Base-by-base conservation (phyloP, 2,888 invertebrate genomes). In the Luperina nickerlii region DNA sequence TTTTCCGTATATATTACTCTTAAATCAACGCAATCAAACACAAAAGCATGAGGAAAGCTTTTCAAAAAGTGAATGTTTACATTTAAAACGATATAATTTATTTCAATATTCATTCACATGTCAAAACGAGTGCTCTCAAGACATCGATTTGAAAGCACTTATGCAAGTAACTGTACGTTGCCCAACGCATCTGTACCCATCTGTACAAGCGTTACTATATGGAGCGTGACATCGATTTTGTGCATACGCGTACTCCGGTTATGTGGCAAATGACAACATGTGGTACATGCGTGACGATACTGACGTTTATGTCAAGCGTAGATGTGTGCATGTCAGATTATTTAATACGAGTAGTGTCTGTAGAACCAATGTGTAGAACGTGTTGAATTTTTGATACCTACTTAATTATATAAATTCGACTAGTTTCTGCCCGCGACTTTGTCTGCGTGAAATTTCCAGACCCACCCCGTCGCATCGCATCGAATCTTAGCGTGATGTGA, bases 221-320 rank as follows among this genome's bases (percentile, higher is more conserved):
- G 88, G 95, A 95, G 94, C 95, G 87, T 93, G 93, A 92, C 94
- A 95, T 95, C 93, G 91, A 94, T 94, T 83, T 84, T 62, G 70
- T 84, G 87, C 91, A 89, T 86, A 83, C 87, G 84, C 82, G 85
- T 82, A 77, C 81, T 78, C 74, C 76, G 83, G 79, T 82, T 86
- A 87, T 91, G 85, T 90, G 91, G 89, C 89, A 90, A 88, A 81
- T 78, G 72, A 78, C 77, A 80, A 82, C 83, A 88, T 88, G 63
- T 42, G 15, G 11, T 67, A 60, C 32, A 48, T 62, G 78, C 63
- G 83, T 86, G 60, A 82, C 60, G 63, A 7, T 84, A 51, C 74
- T 74, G 63, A 57, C 48, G 13, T 48, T 88, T 86, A 78, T 76
- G 71, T 79, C 66, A 78, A 71, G 20, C 27, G 48, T 24, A 42